Evolutionary conservation across 2,113 vertebrate genomes (phyloP).

Genomic region (Sapayoa aenigma): DNA sequence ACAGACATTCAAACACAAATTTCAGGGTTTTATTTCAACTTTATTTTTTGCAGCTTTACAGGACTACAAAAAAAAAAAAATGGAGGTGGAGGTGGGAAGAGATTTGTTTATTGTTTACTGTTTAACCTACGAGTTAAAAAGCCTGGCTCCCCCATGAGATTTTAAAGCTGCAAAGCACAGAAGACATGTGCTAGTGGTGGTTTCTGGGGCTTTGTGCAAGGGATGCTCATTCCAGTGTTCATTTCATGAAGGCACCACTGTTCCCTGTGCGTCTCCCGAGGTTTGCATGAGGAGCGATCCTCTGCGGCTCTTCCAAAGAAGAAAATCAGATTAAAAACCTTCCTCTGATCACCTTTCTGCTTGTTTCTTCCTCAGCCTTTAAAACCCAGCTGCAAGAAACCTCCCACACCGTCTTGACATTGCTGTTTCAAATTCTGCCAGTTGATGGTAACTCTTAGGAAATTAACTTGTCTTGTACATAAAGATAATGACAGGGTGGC

Average conservation of each 20-base stretch:
- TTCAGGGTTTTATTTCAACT: neutral
- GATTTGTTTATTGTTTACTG: neutral
- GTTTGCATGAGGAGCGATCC: accelerated
- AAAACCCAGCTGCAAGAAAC: neutral
- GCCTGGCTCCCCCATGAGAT: neutral
- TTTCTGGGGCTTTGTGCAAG: neutral
- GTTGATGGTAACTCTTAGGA: neutral
- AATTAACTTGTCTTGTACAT: neutral
- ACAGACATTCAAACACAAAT: neutral
- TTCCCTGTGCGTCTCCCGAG: neutral
- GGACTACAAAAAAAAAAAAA: neutral
- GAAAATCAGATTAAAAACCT: neutral
- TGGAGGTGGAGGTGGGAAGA: accelerated
- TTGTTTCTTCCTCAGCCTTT: neutral
- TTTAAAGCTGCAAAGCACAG: neutral
- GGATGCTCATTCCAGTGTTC: accelerated
- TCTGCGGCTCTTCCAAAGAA: neutral
- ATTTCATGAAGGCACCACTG: neutral
- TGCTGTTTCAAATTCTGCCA: neutral
- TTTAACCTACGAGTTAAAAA: neutral
- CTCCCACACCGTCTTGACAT: neutral
- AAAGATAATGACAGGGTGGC: neutral
- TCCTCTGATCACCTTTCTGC: neutral
- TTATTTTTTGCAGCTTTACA: neutral
- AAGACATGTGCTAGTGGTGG: neutral